Conservation (phyloP, 2,888 invertebrate genomes). For the Sisyra terminalis region DNA sequence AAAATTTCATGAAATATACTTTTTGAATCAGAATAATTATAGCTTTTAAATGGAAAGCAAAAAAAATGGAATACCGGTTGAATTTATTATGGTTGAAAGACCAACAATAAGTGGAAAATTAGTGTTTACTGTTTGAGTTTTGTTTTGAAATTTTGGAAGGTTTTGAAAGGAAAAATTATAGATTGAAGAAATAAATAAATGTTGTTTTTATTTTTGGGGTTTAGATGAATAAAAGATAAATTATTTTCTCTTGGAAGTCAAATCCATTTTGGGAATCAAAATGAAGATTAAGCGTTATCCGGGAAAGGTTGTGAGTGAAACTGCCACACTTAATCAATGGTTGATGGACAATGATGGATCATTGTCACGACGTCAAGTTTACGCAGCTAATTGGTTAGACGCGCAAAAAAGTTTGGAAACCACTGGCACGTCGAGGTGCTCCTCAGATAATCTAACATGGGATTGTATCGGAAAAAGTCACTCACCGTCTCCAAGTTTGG, state of each 20-base stretch:
- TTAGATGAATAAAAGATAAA: not conserved
- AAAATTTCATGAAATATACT: too few species aligned
- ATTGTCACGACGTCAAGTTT: constrained; percentile 50
- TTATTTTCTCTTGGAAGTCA: not conserved
- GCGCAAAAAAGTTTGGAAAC: constrained; percentile 39
- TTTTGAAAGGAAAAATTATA: too few species aligned
- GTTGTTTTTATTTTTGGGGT: not conserved
- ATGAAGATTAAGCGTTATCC: constrained; percentile 80
- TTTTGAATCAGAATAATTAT: too few species aligned
- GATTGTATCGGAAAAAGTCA: constrained; percentile 9
- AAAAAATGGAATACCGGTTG: too few species aligned
- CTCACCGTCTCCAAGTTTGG: constrained; percentile 15
- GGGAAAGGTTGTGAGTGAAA: constrained; percentile 50
- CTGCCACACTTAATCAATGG: constrained; percentile 29
- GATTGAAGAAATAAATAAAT: not conserved
- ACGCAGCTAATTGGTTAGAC: constrained; percentile 75
- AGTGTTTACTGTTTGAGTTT: too few species aligned
- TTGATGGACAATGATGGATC: constrained; percentile 51
- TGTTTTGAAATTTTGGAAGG: too few species aligned
- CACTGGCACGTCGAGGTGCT: constrained; percentile 20
- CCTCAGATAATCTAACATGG: constrained; percentile 5
- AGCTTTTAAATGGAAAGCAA: too few species aligned
- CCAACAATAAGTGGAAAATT: too few species aligned
- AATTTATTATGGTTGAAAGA: too few species aligned
- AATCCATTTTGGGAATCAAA: constrained; percentile 9